Conservation (phyloP, 2,797 vertebrate species). For the Hybognathus amarus region DNA sequence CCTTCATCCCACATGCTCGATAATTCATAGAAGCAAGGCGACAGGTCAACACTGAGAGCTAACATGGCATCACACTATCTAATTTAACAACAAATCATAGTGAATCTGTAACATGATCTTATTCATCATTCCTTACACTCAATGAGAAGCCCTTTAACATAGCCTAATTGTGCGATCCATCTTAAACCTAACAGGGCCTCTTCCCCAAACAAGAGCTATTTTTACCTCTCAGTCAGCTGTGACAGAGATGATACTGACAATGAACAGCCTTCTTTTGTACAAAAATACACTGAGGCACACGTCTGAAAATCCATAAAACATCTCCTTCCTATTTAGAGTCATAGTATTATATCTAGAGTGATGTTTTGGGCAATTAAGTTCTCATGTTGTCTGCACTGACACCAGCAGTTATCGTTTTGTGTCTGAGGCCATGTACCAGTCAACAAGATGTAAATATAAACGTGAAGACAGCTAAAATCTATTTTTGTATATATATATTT, state of each 20-base stretch:
- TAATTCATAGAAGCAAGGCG: background rate
- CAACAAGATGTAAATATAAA: background rate
- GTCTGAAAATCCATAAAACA: slow-evolving; percentile 3
- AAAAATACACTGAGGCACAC: slow-evolving; percentile 40
- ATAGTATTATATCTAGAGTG: background rate
- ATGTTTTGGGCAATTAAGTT: background rate
- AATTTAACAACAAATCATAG: slow-evolving; percentile 6
- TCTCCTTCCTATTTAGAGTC: background rate
- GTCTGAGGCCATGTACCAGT: background rate
- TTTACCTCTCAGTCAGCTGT: slow-evolving; percentile 56
- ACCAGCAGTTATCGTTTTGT: background rate
- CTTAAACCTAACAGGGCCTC: slow-evolving; percentile 38
- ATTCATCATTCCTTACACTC: slow-evolving; percentile 10
- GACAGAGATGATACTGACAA: slow-evolving; percentile 55
- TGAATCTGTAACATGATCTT: background rate
- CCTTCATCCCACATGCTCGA: background rate
- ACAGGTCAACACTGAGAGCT: background rate
- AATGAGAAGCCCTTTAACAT: slow-evolving; percentile 38
- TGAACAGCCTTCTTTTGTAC: slow-evolving; percentile 48
- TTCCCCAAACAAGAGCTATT: slow-evolving; percentile 56
- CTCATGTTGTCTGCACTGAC: background rate
- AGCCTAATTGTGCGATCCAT: slow-evolving; percentile 34
- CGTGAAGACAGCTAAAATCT: background rate
- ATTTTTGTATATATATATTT: background rate
- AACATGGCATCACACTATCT: slow-evolving; percentile 15